Base-by-base conservation (phyloP, 2,797 vertebrate species). In the Hypotaenidia okinawae region DNA sequence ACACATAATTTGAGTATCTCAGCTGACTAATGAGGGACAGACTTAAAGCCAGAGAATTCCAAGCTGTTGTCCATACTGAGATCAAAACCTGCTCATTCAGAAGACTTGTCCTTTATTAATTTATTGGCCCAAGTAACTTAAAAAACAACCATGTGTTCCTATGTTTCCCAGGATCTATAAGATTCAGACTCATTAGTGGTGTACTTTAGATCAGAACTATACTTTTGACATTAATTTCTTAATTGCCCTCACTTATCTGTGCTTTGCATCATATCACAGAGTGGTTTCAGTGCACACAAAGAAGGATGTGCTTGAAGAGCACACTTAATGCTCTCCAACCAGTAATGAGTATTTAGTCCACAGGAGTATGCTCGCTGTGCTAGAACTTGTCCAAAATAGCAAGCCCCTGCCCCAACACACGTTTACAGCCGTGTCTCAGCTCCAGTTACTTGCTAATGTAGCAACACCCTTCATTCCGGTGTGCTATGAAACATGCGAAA, bases 11-110 rank as follows among this genome's bases (percentile, higher is more conserved):
- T 95, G 76, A 84, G 78, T 61, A 90, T 69, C 49, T 75, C 92
- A 67, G 57, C 41, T 93, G 85, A 92, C 90, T 97, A 94, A 96
- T 84, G 84, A 95, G 87, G 61, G 88, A 55, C 67, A 81, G 79
- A 87, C 78, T 89, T 94, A 45, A 72, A 95, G 61, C 37, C 59
- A 92, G 74, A 82, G 72, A 91, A 84, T 78, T 93, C 68, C 87
- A 93, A 95, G 85, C 66, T 94, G 92, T 69, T 93, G 35, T 91
- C 89, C 58, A 67, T 70, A 89, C 55, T 85, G 73, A 94, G 28
- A 93, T 57, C 33, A 73, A 16, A 73, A 79, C 85, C 27, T 91
- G 61, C 27, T 91, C 7, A 79, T 92, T 89, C 62, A 84, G 39
- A 75, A 73, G 30, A 72, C 25, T 62, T 83, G 21, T 59, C n/a